A percentile compares a stretch with the other conserved stretches of the same genome.
phyloP scores from a whole-genome alignment of 2,113 vertebrate genomes.

The Brachirus orientalis region DNA sequence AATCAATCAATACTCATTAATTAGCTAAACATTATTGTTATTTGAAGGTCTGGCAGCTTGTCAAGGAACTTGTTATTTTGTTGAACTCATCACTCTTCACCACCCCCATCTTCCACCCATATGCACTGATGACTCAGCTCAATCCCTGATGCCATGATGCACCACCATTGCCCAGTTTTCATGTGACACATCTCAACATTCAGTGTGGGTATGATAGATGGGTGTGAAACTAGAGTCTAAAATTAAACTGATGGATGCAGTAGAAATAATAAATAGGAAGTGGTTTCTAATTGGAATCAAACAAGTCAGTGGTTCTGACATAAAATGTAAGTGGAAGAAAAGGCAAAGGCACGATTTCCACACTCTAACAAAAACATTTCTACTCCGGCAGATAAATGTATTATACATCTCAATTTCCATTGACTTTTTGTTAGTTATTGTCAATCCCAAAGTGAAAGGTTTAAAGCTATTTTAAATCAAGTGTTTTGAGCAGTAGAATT shows the following conservation, averaged over 20 bases:
- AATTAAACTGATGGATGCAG: constrained; percentile 31
- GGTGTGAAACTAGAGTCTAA: constrained; percentile 40
- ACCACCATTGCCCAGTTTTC: constrained; percentile 8
- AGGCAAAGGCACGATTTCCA: constrained; percentile 30
- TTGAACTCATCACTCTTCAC: constrained; percentile 14
- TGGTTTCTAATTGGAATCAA: constrained; percentile 34
- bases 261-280: constrained; percentile 34
- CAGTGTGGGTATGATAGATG: constrained; percentile 46
- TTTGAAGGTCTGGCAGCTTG: constrained; percentile 44
- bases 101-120: constrained; percentile 26
- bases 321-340: constrained; percentile 27
- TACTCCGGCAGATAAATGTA: constrained; percentile 46
- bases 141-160: constrained; percentile 11
- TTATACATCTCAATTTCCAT: constrained; percentile 32
- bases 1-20: constrained; percentile 58
- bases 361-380: constrained; percentile 34
- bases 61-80: constrained; percentile 42
- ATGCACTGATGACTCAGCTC: constrained; percentile 30
- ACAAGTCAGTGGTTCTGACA: constrained; percentile 18
- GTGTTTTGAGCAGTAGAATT: not conserved
- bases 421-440: constrained; percentile 41
- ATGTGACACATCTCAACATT: constrained; percentile 25
- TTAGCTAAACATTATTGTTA: constrained; percentile 32
- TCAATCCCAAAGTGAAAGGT: constrained; percentile 46
- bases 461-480: constrained; percentile 47